Evolutionary conservation across 2,888 invertebrate genomes (phyloP).

Genomic region (Caenorhabditis sp.): DNA sequence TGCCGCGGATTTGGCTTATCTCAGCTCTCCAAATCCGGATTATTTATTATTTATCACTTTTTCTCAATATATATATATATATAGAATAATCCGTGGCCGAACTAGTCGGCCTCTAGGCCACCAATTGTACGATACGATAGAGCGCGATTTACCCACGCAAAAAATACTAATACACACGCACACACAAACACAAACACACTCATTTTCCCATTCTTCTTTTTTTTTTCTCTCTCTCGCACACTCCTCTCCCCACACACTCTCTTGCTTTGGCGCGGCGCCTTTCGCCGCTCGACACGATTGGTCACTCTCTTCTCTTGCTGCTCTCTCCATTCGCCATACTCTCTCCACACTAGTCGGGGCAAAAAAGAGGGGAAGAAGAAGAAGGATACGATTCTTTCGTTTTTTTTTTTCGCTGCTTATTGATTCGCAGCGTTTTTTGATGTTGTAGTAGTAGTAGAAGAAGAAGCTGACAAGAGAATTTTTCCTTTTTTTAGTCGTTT

Average conservation of each 20-base stretch:
- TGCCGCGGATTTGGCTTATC: no score
- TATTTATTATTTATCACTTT: no score
- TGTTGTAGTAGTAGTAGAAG: background rate
- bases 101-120: no score
- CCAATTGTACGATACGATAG: no score
- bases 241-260: background rate
- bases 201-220: no score
- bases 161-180: no score
- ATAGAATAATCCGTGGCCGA: no score
- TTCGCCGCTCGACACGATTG: slow-evolving; percentile 1
- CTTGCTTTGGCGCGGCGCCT: background rate
- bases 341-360: background rate
- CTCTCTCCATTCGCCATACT: background rate
- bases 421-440: background rate
- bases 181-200: no score
- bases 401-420: background rate
- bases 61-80: no score
- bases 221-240: background rate
- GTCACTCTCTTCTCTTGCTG: background rate
- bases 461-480: background rate
- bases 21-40: no score
- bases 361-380: background rate
- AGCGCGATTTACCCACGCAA: no score
- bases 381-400: background rate
- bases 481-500: background rate